phyloP scores from a whole-genome alignment of 35 echinoderm and acorn worm species.

The Anneissia japonica region DNA sequence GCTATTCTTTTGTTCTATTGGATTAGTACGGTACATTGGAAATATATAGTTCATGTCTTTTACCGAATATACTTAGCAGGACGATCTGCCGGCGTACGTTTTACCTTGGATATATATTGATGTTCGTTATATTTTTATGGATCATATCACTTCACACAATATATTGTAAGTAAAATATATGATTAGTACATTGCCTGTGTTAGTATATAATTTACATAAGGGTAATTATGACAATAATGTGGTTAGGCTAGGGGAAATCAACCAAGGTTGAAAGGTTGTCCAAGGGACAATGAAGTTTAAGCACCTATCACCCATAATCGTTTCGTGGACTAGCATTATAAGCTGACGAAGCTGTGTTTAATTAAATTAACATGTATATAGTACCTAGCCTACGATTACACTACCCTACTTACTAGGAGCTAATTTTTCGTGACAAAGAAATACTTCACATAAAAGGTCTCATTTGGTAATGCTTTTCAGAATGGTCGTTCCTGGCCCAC shows the following conservation, averaged over 20 bases:
- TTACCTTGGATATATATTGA: neutral
- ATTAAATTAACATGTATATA: neutral
- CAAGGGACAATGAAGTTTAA: neutral
- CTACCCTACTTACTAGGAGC: neutral
- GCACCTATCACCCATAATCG: neutral
- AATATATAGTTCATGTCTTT: neutral
- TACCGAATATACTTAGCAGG: neutral
- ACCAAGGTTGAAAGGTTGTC: neutral
- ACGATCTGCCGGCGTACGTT: neutral
- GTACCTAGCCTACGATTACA: neutral
- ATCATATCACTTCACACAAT: neutral
- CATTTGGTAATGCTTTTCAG: neutral
- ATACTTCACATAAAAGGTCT: neutral
- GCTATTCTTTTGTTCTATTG: no score
- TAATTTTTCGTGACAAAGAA: neutral
- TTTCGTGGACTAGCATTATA: neutral
- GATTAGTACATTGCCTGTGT: neutral
- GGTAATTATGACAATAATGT: constrained; percentile 2
- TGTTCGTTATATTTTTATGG: neutral
- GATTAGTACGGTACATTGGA: neutral
- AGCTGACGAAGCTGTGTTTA: neutral
- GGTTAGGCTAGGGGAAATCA: neutral
- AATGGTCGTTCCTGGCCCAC: neutral
- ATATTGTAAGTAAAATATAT: neutral
- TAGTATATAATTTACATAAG: neutral